Conservation (phyloP, 1,140 invertebrate species). For the Drosophila busckii region DNA sequence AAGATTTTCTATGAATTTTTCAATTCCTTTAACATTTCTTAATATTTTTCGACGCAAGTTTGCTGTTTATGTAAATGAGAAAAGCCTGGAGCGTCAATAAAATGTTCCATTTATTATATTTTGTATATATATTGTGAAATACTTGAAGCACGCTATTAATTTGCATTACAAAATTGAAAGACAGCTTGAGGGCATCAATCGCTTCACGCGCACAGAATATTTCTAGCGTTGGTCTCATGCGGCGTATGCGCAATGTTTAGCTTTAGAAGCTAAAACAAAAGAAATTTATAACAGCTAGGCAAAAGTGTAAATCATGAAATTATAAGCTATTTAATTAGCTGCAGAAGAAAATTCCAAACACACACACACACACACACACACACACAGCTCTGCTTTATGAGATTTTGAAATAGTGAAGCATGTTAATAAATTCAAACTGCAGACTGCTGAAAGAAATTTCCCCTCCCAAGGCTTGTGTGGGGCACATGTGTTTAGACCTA, state of each 20-base stretch:
- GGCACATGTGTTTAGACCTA: conserved; percentile 31
- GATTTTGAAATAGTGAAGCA: conserved; percentile 52
- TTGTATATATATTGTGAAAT: no score
- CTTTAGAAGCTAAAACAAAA: conserved; percentile 11
- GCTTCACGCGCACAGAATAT: conserved; percentile 7
- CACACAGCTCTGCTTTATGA: not conserved
- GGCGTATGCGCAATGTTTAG: conserved; percentile 38
- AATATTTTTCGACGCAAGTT: no score
- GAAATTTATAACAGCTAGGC: conserved; percentile 9
- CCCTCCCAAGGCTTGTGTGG: conserved; percentile 16
- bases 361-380: no score
- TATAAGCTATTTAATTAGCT: conserved; percentile 75
- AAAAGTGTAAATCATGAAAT: conserved; percentile 74
- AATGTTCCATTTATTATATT: no score
- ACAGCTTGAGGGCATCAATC: conserved; percentile 17
- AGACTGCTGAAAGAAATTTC: conserved; percentile 60
- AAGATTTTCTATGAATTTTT: no score
- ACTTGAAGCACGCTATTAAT: no score
- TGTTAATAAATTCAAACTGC: conserved; percentile 11
- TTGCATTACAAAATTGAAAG: no score
- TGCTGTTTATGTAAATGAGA: no score
- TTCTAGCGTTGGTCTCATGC: conserved; percentile 4
- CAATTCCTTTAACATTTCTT: no score
- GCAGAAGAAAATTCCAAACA: no score
- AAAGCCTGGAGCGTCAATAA: no score